Evolutionary conservation across 2,113 vertebrate species (phyloP), one percentile per base, ranked within the genome.

Genomic region (Protobothrops mucrosquamatus): DNA sequence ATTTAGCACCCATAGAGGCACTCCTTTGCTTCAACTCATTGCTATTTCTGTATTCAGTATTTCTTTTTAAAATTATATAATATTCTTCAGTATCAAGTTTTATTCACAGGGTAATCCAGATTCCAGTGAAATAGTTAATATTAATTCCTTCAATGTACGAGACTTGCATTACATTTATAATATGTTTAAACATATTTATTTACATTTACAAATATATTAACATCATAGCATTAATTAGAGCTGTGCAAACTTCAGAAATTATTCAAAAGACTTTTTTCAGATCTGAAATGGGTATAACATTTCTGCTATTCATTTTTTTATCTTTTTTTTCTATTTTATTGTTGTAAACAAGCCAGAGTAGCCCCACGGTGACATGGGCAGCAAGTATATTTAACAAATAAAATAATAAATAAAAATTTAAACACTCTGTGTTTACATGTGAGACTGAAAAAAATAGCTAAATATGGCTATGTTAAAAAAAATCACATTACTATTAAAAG

Each of bases 21-120:
- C 2, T 96, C 26, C 5, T 95, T 93, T 59, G 46, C 20, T 9
- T 93, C 88, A 64, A 34, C 61, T 89, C 51, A 92, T 34, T 86
- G 39, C 89, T 91, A 81, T 81, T 39, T 81, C 34, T 39, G 64
- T 69, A 61, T 34, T 15, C 11, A 69, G 18, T 39, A 81, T 81
- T 81, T 81, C 34, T 81, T 81, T 81, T 81, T 8, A 39, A 81
- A 81, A 39, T 15, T 5, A n/a, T 81, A 81, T 39, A 81, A 15
- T 18, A 81, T 39, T 34, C n/a, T 81, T 81, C 34, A 81, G 34
- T 6, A 39, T 39, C 69, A 81, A 3, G 69, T 81, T 39, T 39
- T 81, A 22, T 6, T 81, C 34, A 81, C 15, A 39, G 34, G 69
- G 18, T 22, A 39, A 39, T 39, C 69, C 69, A 20, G 69, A 81